Percentiles rank a stretch among this genome's conserved stretches.
Conservation (phyloP, 35 echinoderm and acorn worm genomes). For the Lytechinus pictus region DNA sequence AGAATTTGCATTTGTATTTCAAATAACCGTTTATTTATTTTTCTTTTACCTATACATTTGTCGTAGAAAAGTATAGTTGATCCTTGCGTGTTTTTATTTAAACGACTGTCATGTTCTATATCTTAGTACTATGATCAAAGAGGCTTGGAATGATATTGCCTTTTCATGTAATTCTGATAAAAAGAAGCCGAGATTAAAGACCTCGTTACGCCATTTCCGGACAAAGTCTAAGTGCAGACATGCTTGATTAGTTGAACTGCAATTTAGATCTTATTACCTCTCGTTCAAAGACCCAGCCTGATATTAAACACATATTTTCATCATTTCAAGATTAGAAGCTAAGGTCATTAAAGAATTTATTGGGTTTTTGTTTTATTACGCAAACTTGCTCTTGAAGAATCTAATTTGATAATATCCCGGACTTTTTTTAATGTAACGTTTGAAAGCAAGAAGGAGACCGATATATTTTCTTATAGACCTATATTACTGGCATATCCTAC, state of each 20-base stretch:
- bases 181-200: constrained; percentile 12
- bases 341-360: not conserved
- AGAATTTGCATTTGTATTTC: not conserved
- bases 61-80: not conserved
- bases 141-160: not conserved
- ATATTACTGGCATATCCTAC: not conserved
- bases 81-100: constrained; percentile 19
- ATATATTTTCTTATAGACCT: not conserved
- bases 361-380: not conserved
- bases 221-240: constrained; percentile 11
- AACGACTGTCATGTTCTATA: not conserved
- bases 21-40: not conserved
- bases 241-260: not conserved
- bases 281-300: not conserved
- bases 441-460: not conserved
- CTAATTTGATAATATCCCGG: not conserved
- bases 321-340: not conserved
- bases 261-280: not conserved
- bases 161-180: not conserved
- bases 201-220: constrained; percentile 15
- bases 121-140: not conserved
- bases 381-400: not conserved
- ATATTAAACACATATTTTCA: constrained; percentile 6
- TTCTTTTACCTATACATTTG: not conserved
- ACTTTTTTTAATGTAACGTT: not conserved